Conservation (phyloP, 2,888 invertebrate genomes). For the Venustoraphidia nigricollis region DNA sequence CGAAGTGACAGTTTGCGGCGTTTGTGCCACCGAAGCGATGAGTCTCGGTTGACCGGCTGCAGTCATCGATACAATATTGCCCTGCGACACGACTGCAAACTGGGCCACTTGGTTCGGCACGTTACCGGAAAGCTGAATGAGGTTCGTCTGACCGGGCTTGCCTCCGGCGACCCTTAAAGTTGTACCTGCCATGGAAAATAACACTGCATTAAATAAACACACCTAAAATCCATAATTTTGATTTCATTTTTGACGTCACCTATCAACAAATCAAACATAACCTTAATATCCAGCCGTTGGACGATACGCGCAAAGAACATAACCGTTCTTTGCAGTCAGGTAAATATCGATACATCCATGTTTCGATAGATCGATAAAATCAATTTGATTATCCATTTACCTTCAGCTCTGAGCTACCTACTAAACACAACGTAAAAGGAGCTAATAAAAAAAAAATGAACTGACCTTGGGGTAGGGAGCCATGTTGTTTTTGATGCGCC, state of each 20-base stretch:
- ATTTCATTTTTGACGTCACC: too few species aligned
- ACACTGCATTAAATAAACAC: constrained; percentile 21
- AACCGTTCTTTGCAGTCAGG: too few species aligned
- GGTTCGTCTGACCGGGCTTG: constrained; percentile 30
- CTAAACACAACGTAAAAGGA: too few species aligned
- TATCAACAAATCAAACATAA: too few species aligned
- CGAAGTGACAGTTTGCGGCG: constrained; percentile 17
- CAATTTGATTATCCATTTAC: too few species aligned
- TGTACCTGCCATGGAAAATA: constrained; percentile 21
- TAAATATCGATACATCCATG: too few species aligned
- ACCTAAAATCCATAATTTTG: too few species aligned
- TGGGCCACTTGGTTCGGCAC: constrained; percentile 26
- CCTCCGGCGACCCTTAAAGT: constrained; percentile 30
- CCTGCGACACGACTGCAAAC: constrained; percentile 34
- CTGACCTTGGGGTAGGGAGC: constrained; percentile 33
- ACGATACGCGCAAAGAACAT: too few species aligned
- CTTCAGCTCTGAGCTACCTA: too few species aligned
- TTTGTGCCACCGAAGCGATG: constrained; percentile 19
- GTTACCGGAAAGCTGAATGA: constrained; percentile 32
- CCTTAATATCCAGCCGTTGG: too few species aligned
- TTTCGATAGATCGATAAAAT: too few species aligned
- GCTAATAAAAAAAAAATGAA: not conserved
- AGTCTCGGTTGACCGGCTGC: constrained; percentile 14
- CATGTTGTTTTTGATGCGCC: constrained; percentile 34
- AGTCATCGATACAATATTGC: constrained; percentile 27